phyloP scores from a whole-genome alignment of 2,113 vertebrate species.

The Chamaetylas fuelleborni region DNA sequence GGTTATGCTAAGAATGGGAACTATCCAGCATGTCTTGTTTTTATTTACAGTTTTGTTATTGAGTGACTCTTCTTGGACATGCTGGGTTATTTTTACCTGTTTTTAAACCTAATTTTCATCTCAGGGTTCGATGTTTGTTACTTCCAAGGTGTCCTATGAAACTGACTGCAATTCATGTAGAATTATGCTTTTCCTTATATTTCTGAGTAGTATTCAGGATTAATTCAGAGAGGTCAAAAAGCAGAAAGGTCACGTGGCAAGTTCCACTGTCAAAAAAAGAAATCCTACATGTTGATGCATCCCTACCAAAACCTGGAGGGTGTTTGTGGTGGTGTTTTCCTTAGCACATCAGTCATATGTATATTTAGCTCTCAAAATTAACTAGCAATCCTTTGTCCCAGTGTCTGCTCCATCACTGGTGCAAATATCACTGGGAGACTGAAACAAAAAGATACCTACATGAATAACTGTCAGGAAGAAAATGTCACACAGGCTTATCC shows the following conservation, averaged over 20 bases:
- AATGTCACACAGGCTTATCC: not conserved
- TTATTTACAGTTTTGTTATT: not conserved
- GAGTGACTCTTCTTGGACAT: not conserved
- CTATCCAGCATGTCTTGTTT: not conserved
- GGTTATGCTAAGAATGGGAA: not conserved
- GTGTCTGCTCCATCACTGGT: not conserved
- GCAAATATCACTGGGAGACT: not conserved
- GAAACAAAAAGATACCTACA: not conserved
- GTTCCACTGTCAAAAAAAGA: not conserved
- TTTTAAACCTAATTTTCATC: not conserved
- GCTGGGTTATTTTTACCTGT: not conserved
- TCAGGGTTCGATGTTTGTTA: not conserved
- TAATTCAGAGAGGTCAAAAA: not conserved
- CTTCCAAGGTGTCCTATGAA: not conserved
- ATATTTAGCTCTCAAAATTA: not conserved
- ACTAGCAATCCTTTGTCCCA: not conserved
- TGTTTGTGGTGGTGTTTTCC: not conserved
- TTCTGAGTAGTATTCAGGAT: not conserved
- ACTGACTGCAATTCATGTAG: not conserved
- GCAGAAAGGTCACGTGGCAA: not conserved
- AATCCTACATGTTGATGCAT: not conserved
- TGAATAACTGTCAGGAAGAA: not conserved
- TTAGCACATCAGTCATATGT: not conserved
- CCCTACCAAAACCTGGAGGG: not conserved
- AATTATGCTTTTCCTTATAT: not conserved